Evolutionary conservation across 2,888 invertebrate genomes (phyloP).

Genomic region (Cotesia congregata): DNA sequence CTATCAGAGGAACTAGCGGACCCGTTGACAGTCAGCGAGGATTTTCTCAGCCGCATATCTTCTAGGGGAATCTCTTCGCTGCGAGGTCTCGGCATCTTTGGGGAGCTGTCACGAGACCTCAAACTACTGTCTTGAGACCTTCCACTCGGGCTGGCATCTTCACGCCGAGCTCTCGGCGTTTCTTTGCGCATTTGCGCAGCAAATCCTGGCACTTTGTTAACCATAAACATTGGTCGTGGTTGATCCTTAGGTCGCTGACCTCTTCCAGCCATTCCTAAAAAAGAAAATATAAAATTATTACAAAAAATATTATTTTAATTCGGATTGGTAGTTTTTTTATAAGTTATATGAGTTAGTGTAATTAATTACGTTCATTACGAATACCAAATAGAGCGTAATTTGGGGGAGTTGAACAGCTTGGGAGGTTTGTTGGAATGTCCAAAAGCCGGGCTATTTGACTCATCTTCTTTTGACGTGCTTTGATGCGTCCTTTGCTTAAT

Average conservation of each 20-base stretch:
- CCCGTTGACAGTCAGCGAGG: constrained; percentile 59
- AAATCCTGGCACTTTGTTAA: constrained; percentile 71
- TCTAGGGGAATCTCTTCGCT: constrained; percentile 88
- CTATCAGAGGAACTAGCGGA: constrained; percentile 40
- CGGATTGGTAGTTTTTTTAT: background rate
- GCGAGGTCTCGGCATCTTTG: constrained; percentile 79
- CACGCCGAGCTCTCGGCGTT: constrained; percentile 37
- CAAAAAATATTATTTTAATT: constrained; percentile 1
- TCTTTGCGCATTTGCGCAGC: constrained; percentile 71
- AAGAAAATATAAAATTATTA: constrained; percentile 27
- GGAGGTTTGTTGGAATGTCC: constrained; percentile 78
- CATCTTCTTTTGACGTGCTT: constrained; percentile 97
- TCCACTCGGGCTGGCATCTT: constrained; percentile 50
- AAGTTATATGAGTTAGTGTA: background rate
- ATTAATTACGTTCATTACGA: constrained; percentile 64
- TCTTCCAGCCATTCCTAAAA: constrained; percentile 60
- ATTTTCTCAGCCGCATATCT: constrained; percentile 75
- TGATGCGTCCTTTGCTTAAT: constrained; percentile 83
- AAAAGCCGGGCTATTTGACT: constrained; percentile 93
- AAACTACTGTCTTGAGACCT: constrained; percentile 64
- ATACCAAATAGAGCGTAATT: constrained; percentile 63
- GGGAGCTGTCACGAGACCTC: constrained; percentile 81
- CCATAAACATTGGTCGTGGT: constrained; percentile 63
- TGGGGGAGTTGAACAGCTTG: constrained; percentile 67
- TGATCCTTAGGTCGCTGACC: constrained; percentile 62